Percentiles rank a stretch among this genome's conserved stretches.
Conservation (phyloP, 1,140 invertebrate genomes). For the Musca domestica region DNA sequence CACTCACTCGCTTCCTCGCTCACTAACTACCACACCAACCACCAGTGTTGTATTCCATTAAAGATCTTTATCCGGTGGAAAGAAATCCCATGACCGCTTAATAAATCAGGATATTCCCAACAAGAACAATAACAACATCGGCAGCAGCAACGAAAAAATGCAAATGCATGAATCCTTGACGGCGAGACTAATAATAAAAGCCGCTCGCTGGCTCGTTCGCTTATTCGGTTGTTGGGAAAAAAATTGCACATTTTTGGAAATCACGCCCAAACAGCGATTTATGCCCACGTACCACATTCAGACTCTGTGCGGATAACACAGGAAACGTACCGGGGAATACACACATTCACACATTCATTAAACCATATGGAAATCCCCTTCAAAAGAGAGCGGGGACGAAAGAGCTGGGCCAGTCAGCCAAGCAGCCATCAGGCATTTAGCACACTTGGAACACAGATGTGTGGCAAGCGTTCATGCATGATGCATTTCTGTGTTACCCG, state of each 20-base stretch:
- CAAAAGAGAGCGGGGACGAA: too few species aligned
- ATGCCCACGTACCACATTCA: neutral
- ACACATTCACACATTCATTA: neutral
- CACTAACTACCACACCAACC: too few species aligned
- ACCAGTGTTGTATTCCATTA: too few species aligned
- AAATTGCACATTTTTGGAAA: neutral
- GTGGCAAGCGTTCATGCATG: slow-evolving; percentile 17
- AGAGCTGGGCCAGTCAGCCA: too few species aligned
- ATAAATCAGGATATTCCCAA: slow-evolving; percentile 19
- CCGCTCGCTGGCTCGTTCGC: too few species aligned
- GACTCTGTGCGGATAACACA: neutral
- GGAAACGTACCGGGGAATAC: neutral
- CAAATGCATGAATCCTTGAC: too few species aligned
- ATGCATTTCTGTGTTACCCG: neutral
- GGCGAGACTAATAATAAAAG: too few species aligned
- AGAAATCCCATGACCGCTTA: too few species aligned
- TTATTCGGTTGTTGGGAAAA: neutral
- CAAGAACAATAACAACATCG: neutral
- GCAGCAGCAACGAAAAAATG: neutral
- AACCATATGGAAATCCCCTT: slow-evolving; percentile 14
- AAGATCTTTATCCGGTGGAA: too few species aligned
- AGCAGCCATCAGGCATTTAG: too few species aligned
- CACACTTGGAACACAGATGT: slow-evolving; percentile 10
- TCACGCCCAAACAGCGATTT: slow-evolving; percentile 10
- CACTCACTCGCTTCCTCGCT: too few species aligned